These are phyloP conservation scores for Zygaena filipendulae DNA, from an alignment of 2,888 invertebrate genomes.

Conservation along the genomic window DNA sequence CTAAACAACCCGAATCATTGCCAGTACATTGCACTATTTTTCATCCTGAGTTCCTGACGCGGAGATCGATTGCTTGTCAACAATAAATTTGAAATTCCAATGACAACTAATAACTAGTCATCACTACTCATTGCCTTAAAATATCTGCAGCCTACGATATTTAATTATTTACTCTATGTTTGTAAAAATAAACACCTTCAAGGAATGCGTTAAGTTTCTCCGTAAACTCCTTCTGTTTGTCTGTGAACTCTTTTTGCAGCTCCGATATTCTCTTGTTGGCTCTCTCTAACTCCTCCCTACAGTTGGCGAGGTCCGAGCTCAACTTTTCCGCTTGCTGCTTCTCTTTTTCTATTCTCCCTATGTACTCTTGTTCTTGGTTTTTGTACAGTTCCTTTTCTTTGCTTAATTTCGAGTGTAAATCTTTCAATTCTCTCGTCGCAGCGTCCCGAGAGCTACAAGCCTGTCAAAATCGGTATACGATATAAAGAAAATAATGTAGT, in stretches of 20 bases:
- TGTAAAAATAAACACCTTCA: constrained; percentile 28
- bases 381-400: constrained; percentile 45
- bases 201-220: constrained; percentile 50
- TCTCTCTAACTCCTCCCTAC: constrained; percentile 63
- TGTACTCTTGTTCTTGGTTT: constrained; percentile 47
- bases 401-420: constrained; percentile 48
- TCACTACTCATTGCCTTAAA: no score
- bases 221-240: constrained; percentile 61
- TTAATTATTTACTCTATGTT: no score
- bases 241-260: constrained; percentile 60
- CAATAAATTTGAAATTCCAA: no score
- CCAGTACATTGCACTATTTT: no score
- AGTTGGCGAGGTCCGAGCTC: constrained; percentile 46
- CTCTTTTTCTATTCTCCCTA: constrained; percentile 58
- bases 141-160: no score
- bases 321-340: constrained; percentile 63
- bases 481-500: no score
- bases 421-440: constrained; percentile 65
- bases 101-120: no score
- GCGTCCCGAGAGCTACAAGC: constrained; percentile 71
- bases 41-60: no score
- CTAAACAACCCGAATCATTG: no score
- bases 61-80: no score
- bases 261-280: constrained; percentile 68
- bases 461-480: constrained; percentile 32